phyloP scores from a whole-genome alignment of 2,888 invertebrate species.

The Hyposoter didymator region DNA sequence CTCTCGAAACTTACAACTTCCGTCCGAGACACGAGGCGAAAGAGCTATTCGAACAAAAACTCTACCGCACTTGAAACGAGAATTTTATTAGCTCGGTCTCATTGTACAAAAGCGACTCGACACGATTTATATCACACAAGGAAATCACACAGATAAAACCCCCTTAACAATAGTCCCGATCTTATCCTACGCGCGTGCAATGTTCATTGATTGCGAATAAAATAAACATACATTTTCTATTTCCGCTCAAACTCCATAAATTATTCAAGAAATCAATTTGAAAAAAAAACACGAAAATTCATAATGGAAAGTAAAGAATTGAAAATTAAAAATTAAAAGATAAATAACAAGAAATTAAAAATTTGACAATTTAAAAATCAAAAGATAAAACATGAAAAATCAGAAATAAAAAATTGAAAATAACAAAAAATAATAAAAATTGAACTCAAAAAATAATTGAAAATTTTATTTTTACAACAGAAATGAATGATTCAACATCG shows the following conservation, averaged over 20 bases:
- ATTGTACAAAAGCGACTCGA: slow-evolving; percentile 37
- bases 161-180: slow-evolving; percentile 42
- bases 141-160: slow-evolving; percentile 49
- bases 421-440: no score
- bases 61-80: slow-evolving; percentile 20
- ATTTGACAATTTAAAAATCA: no score
- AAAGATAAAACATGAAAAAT: no score
- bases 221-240: neutral
- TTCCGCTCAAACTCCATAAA: neutral
- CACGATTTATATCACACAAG: slow-evolving; percentile 47
- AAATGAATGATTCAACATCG: neutral
- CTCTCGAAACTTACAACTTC: slow-evolving; percentile 73
- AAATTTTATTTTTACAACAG: no score
- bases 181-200: slow-evolving; percentile 48
- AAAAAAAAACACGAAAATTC: no score
- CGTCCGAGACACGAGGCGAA: slow-evolving; percentile 62
- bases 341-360: no score
- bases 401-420: no score
- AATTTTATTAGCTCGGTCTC: slow-evolving; percentile 27
- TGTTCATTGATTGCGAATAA: neutral
- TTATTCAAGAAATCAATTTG: neutral
- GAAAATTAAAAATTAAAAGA: no score
- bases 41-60: slow-evolving; percentile 33
- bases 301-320: no score
- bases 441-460: no score